Base-by-base conservation (phyloP, 23 tunicate genomes). In the Aplidium turbinatum region DNA sequence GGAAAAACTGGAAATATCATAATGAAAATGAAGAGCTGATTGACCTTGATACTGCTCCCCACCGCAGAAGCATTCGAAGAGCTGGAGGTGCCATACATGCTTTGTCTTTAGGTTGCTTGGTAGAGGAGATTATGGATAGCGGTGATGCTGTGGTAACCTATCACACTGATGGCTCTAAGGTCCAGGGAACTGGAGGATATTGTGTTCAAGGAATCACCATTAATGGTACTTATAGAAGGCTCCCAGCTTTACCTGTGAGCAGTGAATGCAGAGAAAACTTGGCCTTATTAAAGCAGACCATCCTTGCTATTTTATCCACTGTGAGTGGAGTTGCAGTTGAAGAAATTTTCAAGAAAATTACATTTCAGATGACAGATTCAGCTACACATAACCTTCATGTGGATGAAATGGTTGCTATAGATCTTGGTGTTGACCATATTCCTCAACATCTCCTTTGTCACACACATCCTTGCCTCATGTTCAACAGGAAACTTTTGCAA, bases 1-100 rank as follows among this genome's bases (percentile, higher is more conserved):
- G 60, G n/a, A 22, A 54, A 13, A 11, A 54, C 22, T 54, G 60
- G 60, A 54, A 54, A 54, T 54, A 54, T n/a, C 60, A 54, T n/a
- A n/a, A 13, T 54, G 60, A 54, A 54, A n/a, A 54, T 25, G 6
- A 22, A 54, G 4, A 22, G 6, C 4, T 5, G 4, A 22, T 54
- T 54, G 48, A 54, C 21, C 4, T 54, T 5, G 60, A 54, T n/a
- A 54, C 60, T 18, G 60, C 60, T 18, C 22, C 60, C 4, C 60
- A 54, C 60, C 19, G 21, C 60, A 54, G 21, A 54, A 54, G 21
- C 22, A 54, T 54, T n/a, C 22, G 23, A 54, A 54, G 60, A 54
- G 60, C 60, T n/a, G 60, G 60, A 13, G 22, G 21, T 18, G 60
- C 60, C 21, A 54, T 54, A 18, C 60, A 54, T 54, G 60, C 60